Base-by-base conservation (phyloP, 2,797 vertebrate species). In the Myotis pilosus region DNA sequence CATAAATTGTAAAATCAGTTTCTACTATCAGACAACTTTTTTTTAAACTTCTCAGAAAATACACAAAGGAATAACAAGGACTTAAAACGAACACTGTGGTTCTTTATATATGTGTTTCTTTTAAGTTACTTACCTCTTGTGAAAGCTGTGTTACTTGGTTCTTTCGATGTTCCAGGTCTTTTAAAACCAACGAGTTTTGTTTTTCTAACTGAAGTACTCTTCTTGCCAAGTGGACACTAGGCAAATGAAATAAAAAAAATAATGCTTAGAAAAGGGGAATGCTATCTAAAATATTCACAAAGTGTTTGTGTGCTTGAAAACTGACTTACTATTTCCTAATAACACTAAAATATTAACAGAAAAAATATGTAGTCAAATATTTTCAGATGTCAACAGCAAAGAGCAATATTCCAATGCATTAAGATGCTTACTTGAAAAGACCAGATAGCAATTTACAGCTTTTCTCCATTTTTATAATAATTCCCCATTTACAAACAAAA, bases 151-250 rank as follows among this genome's bases (percentile, higher is more conserved):
- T 98, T 66, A 98, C 95, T 97, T 99, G 98, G 71, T 98, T 96
- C 96, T 98, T 98, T 98, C 98, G 98, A 97, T 96, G 98, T 83
- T 99, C 99, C 98, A 99, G 97, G 96, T 99, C 99, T 98, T 98
- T 99, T 97, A 98, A 98, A 97, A 99, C 98, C 79, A 98, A 97
- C 0, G 99, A 99, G 97, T 99, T 99, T 98, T 99, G 99, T 97
- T 99, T 99, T 98, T 99, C 99, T 92, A 99, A 98, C 98, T 99
- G 99, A 95, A 99, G 98, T 80, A 99, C 98, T 97, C 99, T 99
- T 98, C 99, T 99, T 97, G 99, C 99, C 98, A 99, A 99, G 97
- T 99, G 99, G 98, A 99, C 99, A 57, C 99, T 99, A 98, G 88
- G 95, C 79, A 96, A 98, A 97, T 69, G 96, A 93, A 96, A 83